Conservation (phyloP, 1,140 invertebrate species). For the Bombus superbus region DNA sequence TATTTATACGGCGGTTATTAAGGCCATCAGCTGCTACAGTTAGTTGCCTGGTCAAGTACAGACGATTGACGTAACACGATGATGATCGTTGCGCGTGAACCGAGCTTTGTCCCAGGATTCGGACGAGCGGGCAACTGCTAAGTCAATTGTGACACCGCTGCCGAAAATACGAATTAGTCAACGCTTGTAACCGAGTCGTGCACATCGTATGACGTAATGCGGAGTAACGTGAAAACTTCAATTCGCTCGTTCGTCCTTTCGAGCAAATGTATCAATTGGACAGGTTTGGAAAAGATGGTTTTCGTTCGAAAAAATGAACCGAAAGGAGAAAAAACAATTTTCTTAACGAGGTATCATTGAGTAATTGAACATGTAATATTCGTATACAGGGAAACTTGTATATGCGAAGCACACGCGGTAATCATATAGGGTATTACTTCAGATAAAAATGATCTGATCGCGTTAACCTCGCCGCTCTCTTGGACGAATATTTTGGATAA, state of each 20-base stretch:
- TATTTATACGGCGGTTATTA: slow-evolving; percentile 44
- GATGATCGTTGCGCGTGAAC: slow-evolving; percentile 32
- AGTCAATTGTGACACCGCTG: background rate
- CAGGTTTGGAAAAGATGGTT: too few relatives aligned
- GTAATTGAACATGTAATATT: too few relatives aligned
- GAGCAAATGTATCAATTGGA: too few relatives aligned
- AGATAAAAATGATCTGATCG: too few relatives aligned
- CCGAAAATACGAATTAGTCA: slow-evolving; percentile 30
- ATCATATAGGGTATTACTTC: too few relatives aligned
- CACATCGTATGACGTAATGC: background rate
- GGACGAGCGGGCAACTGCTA: background rate
- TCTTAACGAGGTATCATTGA: too few relatives aligned
- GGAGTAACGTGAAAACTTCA: background rate
- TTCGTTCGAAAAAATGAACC: rapidly evolving
- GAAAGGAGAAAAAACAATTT: background rate
- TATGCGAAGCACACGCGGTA: too few relatives aligned
- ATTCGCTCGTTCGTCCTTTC: too few relatives aligned
- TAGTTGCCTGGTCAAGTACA: slow-evolving; percentile 56
- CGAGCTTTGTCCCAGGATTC: slow-evolving; percentile 21
- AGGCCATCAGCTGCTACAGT: slow-evolving; percentile 56
- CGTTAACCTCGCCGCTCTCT: too few relatives aligned
- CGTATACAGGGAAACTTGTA: too few relatives aligned
- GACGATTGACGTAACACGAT: slow-evolving; percentile 56
- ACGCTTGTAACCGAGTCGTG: background rate
- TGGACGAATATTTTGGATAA: too few relatives aligned